These are phyloP conservation scores for Temnothorax longispinosus DNA, from an alignment of 1,140 invertebrate genomes.

Conservation along the genomic window DNA sequence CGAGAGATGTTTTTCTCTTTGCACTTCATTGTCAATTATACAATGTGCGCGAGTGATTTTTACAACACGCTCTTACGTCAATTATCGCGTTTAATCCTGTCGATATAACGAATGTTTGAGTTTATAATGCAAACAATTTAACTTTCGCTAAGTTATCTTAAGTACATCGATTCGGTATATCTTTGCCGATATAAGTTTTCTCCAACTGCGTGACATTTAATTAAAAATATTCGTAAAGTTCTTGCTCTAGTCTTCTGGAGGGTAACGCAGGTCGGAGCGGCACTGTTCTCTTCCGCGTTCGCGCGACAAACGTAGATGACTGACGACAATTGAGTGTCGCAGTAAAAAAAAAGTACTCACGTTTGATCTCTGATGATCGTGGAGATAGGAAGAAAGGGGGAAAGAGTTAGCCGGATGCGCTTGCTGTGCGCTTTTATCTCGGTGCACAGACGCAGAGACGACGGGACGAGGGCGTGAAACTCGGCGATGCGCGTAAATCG, in stretches of 20 bases:
- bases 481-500: slow-evolving; percentile 39
- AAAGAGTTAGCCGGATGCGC: not conserved
- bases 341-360: not conserved
- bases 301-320: not conserved
- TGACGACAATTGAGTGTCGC: not conserved
- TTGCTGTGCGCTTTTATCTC: slow-evolving; percentile 9
- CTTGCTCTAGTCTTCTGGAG: not conserved
- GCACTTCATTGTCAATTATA: not conserved
- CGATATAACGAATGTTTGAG: not conserved
- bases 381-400: not conserved
- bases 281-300: not conserved
- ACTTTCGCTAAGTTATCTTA: not conserved
- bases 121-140: not conserved
- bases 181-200: not conserved
- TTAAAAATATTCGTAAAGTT: not conserved
- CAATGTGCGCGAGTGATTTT: not conserved
- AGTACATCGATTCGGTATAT: not conserved
- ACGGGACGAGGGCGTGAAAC: not conserved
- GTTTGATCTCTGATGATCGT: slow-evolving; percentile 7
- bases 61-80: not conserved
- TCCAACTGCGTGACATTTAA: not conserved
- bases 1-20: not conserved
- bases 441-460: not conserved
- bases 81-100: not conserved
- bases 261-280: not conserved